These are phyloP conservation scores for Hemithea aestivaria DNA, from an alignment of 2,888 invertebrate genomes.

Conservation along the genomic window DNA sequence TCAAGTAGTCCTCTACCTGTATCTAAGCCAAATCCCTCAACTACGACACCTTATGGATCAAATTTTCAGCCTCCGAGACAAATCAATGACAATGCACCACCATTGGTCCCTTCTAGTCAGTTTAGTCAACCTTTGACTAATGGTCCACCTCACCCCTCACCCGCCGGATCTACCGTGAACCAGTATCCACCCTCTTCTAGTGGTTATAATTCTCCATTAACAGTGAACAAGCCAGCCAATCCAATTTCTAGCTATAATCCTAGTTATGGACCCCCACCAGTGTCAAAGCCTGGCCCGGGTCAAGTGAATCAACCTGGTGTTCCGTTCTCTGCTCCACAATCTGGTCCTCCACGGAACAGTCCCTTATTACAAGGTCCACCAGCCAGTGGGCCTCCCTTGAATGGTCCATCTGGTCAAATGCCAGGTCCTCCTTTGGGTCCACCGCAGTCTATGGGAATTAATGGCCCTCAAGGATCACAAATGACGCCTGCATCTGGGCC, in stretches of 20 bases:
- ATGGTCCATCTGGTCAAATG: conserved; percentile 21
- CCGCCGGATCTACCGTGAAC: conserved; percentile 23
- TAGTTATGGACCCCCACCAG: conserved; percentile 23
- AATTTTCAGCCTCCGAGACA: conserved; percentile 48
- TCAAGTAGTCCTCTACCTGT: conserved; percentile 34
- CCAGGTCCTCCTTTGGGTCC: conserved; percentile 21
- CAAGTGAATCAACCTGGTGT: conserved; percentile 44
- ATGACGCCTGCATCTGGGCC: conserved; percentile 27
- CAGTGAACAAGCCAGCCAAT: conserved; percentile 11
- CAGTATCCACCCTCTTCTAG: conserved; percentile 37
- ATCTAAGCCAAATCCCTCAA: conserved; percentile 32
- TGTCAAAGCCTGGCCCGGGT: conserved; percentile 15
- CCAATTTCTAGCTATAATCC: conserved; percentile 14
- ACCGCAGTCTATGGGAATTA: conserved; percentile 33
- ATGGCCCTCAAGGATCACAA: conserved; percentile 39
- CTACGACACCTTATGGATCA: conserved; percentile 45
- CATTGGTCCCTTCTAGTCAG: conserved; percentile 69
- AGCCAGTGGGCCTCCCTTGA: conserved; percentile 31
- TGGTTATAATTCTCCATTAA: conserved; percentile 33
- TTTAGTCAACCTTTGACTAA: conserved; percentile 54
- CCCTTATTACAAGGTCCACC: conserved; percentile 45
- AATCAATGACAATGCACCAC: conserved; percentile 69
- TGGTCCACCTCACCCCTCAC: conserved; percentile 45
- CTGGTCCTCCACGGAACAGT: conserved; percentile 48
- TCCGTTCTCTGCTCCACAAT: conserved; percentile 39